Base-by-base conservation (phyloP, 2,888 invertebrate species). In the Agrotis clavis region DNA sequence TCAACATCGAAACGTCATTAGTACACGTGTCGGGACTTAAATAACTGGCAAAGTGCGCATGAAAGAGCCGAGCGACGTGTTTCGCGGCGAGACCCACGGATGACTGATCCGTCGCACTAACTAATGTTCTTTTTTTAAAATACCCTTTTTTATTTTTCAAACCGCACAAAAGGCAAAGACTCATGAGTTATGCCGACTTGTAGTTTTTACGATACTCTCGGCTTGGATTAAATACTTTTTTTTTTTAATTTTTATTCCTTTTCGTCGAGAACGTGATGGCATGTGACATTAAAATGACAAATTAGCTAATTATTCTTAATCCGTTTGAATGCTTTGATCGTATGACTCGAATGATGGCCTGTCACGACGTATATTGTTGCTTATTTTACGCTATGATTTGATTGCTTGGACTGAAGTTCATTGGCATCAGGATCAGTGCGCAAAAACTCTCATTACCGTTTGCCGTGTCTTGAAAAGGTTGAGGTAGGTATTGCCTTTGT, bases 281-380 rank as follows among this genome's bases (percentile, higher is more conserved):
- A 95, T 96, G 95, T 95, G 95, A 95, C 96, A 95, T 96, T 95
- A 95, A 96, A 96, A 96, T 96, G 96, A 96, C 93, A 95, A 95
- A 96, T 96, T 93, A 93, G 92, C 93, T 96, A 96, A 96, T 96
- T 96, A 95, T 95, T 96, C 95, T 95, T 94, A 92, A 95, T 95
- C 95, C 94, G 92, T 77, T 85, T 92, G 93, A 94, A 93, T 91
- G 92, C 91, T 92, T 93, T 94, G 94, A 94, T 93, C 90, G 91
- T 90, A 83, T 79, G 88, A 79, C 67, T 71, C 82, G 84, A 92
- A 88, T 93, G 93, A 92, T 91, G 93, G 88, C 75, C 90, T 91
- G 93, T 92, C 94, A 90, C 88, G 92, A 82, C 84, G 89, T 86
- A 84, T 89, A 84, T 89, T 89, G 87, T 89, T 86, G 82, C 86